Evolutionary conservation across 1,140 invertebrate species (phyloP).

Genomic region (Mylabris phalerata): DNA sequence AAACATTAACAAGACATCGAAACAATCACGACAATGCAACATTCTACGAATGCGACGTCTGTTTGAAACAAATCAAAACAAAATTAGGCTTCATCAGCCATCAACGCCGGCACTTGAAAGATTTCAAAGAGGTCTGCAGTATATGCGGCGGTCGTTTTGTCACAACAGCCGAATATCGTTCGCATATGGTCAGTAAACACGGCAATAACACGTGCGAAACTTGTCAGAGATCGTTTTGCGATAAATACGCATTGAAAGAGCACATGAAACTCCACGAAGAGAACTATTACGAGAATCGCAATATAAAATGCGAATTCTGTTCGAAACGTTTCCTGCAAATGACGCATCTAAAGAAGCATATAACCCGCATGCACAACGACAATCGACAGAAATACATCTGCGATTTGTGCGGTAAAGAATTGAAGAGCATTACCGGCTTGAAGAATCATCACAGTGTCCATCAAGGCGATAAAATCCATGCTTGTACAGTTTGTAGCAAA

Average conservation of each 20-base stretch:
- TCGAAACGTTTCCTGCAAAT: slow-evolving; percentile 39
- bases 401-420: slow-evolving; percentile 31
- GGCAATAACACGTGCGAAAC: slow-evolving; percentile 25
- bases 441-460: slow-evolving; percentile 27
- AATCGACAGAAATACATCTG: slow-evolving; percentile 26
- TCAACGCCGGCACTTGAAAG: slow-evolving; percentile 49
- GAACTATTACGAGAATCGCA: slow-evolving; percentile 32
- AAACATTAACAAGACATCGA: slow-evolving; percentile 41
- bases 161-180: slow-evolving; percentile 31
- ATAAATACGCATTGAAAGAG: slow-evolving; percentile 28
- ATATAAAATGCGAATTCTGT: slow-evolving; percentile 45
- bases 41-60: slow-evolving; percentile 48
- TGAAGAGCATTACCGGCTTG: slow-evolving; percentile 28
- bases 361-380: slow-evolving; percentile 25
- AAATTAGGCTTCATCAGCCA: no score
- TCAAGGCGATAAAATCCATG: slow-evolving; percentile 16
- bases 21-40: slow-evolving; percentile 41
- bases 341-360: slow-evolving; percentile 28
- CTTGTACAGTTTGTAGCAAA: slow-evolving; percentile 52
- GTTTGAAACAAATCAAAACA: slow-evolving; percentile 34
- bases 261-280: slow-evolving; percentile 26
- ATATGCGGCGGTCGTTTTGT: slow-evolving; percentile 32
- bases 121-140: slow-evolving; percentile 33
- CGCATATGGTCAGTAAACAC: slow-evolving; percentile 29
- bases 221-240: slow-evolving; percentile 30